phyloP scores from a whole-genome alignment of 2,797 vertebrate species.

The Australoheros facetus region DNA sequence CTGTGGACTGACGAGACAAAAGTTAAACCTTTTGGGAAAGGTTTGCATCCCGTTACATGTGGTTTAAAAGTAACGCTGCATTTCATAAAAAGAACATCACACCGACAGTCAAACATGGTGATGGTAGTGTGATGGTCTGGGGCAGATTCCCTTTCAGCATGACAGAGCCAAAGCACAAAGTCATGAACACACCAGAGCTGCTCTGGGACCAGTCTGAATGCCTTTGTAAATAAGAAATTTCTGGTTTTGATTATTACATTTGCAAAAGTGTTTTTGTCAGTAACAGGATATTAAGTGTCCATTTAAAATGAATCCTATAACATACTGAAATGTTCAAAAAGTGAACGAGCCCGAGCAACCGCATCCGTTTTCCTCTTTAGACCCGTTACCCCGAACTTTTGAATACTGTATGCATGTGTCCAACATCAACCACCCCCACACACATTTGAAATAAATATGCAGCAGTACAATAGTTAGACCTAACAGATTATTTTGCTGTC shows the following conservation, averaged over 20 bases:
- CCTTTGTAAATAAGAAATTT: neutral
- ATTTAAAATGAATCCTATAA: neutral
- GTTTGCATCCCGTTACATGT: no score
- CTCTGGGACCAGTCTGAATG: neutral
- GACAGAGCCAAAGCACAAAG: neutral
- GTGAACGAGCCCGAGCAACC: neutral
- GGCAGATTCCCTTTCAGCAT: neutral
- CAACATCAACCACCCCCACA: neutral
- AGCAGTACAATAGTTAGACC: neutral
- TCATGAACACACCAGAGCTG: neutral
- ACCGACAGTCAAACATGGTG: no score
- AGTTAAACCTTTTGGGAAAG: no score
- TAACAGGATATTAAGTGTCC: neutral
- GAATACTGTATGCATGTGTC: neutral
- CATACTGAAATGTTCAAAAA: neutral
- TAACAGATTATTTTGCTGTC: neutral
- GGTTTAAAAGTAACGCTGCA: no score
- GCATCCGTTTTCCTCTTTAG: neutral
- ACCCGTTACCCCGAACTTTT: neutral
- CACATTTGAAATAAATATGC: neutral
- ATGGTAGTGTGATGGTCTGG: no score
- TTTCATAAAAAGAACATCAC: no score
- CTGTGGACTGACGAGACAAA: no score
- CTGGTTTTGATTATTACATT: neutral
- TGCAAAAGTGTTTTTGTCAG: neutral